phyloP scores from a whole-genome alignment of 2,113 vertebrate species.

The Thamnophis sirtalis region DNA sequence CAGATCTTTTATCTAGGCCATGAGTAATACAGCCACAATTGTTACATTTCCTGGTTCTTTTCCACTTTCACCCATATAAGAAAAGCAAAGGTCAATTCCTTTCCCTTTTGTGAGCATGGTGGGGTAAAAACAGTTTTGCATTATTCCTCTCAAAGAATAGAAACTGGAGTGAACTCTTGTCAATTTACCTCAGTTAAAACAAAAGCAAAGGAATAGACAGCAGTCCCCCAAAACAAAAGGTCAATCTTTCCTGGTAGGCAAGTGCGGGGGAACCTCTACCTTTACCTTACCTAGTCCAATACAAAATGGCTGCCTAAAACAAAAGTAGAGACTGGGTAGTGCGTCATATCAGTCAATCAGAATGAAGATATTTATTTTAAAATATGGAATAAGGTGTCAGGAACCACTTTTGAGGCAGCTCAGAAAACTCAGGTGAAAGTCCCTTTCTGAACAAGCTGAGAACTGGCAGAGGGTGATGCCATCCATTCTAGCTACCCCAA shows the following conservation, averaged over 20 bases:
- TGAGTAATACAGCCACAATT: not conserved
- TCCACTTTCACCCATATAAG: not conserved
- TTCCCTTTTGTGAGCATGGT: not conserved
- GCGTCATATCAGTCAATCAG: not conserved
- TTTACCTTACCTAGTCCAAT: not conserved
- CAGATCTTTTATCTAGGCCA: not conserved
- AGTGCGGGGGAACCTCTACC: too few relatives aligned
- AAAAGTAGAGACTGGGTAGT: not conserved
- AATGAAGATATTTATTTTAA: not conserved
- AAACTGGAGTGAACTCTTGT: not conserved
- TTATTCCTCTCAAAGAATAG: not conserved
- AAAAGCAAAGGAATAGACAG: not conserved
- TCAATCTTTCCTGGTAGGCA: not conserved
- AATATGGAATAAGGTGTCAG: not conserved
- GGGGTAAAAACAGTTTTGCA: not conserved
- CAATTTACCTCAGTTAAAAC: not conserved
- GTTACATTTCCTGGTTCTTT: not conserved
- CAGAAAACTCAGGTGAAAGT: not conserved
- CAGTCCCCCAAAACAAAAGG: not conserved
- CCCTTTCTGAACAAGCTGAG: not conserved
- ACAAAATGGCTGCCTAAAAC: not conserved
- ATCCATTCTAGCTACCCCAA: not conserved
- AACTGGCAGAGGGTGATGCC: not conserved
- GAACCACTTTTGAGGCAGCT: not conserved
- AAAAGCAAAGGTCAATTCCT: not conserved